Base-by-base conservation (phyloP, 1,140 invertebrate genomes). In the Diabrotica undecimpunctata region DNA sequence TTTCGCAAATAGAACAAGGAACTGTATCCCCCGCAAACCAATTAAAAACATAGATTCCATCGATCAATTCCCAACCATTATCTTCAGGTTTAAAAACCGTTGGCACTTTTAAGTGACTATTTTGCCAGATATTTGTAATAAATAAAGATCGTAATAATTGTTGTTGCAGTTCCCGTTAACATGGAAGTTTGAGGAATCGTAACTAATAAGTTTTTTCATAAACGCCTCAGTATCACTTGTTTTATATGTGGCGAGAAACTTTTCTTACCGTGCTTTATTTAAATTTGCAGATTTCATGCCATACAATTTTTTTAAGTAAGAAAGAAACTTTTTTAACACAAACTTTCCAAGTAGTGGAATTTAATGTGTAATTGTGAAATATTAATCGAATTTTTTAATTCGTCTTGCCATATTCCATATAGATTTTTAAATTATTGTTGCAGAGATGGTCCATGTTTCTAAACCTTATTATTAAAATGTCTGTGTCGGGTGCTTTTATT, bases 251-350 rank as follows among this genome's bases (percentile, higher is more conserved):
- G 68, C 70, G 56, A 72, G 63, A 51, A 72, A 72, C 62, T 72
- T 70, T 62, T 72, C 66, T 64, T 66, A 68, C 52, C 66, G 64
- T 62, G 61, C 68, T 54, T 72, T 54, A 66, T 72, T 72, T 64
- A 71, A 54, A 37, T 37, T 65, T 65, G 52, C 25, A 65, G 53
- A 67, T 77, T 79, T 76, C 77, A 79, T 79, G 78, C 79, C 79
- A 78, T 81, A 80, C 79, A 73, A 78, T 79, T 79, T 78, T 46
- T 61, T n/a, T n/a, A n/a, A n/a, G n/a, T n/a, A n/a, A n/a, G n/a
- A n/a, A n/a, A n/a, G n/a, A n/a, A n/a, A n/a, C n/a, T n/a, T n/a
- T n/a, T n/a, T n/a, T n/a, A n/a, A 67, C 11, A 67, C 66, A 64
- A 67, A 67, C 13, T 67, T 67, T 41, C 64, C 61, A 12, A 67